A percentile compares a stretch with the other conserved stretches of the same genome.
These are phyloP conservation scores for Leptocoma aspasia DNA, from an alignment of 2,113 vertebrate genomes.

Conservation along the genomic window DNA sequence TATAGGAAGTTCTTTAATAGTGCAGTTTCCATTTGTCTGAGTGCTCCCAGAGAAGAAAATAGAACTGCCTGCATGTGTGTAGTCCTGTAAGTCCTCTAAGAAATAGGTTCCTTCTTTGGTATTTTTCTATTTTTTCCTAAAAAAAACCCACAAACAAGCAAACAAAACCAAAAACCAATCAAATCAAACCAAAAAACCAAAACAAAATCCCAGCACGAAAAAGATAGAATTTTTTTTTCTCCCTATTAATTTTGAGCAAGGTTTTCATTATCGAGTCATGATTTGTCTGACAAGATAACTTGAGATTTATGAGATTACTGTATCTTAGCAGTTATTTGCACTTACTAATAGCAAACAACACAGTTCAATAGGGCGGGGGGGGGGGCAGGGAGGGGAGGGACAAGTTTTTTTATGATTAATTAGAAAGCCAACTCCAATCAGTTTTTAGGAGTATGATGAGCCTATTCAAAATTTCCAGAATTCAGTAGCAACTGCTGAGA, in stretches of 20 bases:
- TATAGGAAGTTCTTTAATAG: background rate
- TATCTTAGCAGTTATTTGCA: background rate
- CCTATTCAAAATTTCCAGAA: background rate
- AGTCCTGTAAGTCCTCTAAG: background rate
- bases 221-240: background rate
- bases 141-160: background rate
- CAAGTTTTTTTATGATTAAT: background rate
- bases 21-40: background rate
- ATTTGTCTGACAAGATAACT: background rate
- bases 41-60: background rate
- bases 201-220: background rate
- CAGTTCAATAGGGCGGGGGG: fast-evolving
- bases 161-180: background rate
- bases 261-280: background rate
- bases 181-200: too few species aligned
- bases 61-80: background rate
- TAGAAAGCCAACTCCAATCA: background rate
- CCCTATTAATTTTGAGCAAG: background rate
- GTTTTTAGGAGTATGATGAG: background rate
- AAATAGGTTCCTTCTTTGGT: background rate
- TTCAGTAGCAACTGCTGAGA: background rate
- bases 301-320: background rate
- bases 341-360: background rate
- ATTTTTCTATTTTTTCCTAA: background rate
- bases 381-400: too few species aligned